Base-by-base conservation (phyloP, 2,888 invertebrate genomes). In the Cephus nigrinus region DNA sequence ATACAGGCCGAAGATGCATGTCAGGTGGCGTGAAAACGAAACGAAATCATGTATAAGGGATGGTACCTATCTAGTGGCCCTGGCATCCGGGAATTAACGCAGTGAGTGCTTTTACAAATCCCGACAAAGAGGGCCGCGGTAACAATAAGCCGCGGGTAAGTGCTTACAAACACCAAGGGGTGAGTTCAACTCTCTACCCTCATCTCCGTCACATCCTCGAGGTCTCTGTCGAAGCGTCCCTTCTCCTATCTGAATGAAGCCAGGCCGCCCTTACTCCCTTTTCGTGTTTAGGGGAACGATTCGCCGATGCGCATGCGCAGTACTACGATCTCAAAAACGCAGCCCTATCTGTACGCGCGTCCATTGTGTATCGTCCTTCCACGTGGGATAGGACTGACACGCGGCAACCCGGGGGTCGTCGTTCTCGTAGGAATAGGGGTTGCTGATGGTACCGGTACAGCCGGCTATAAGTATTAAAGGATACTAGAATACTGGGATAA, bases 51-150 rank as follows among this genome's bases (percentile, higher is more conserved):
- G 79, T 74, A 79, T 77, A 69, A 71, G 69, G 74, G 69, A 55
- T 74, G 55, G 55, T 55, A 55, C 55, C 55, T 23, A 74, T 72
- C 76, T 72, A 12, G 76, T 76, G 75, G 73, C 55, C 34, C 73
- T 83, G 82, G 81, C 84, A 81, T 84, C 84, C 84, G 80, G 82
- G 84, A 87, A 87, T 88, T 88, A 87, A 87, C 87, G 86, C 84
- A 82, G 81, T 84, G 86, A 88, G 88, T 86, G 88, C 86, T 88
- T 88, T 87, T 84, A 87, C 86, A 88, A 87, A 88, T 87, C 86
- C 86, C 84, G 84, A 88, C 87, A 87, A 88, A 86, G 86, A 87
- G 87, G 87, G 84, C 85, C 83, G 85, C 77, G 86, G 87, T 85
- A 88, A 88, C 88, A 88, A 88, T 88, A 88, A 87, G 87, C 88